A percentile compares a stretch with the other conserved stretches of the same genome.
Evolutionary conservation across 2,888 invertebrate species (phyloP).

Genomic region (Microctonus aethiopoides): DNA sequence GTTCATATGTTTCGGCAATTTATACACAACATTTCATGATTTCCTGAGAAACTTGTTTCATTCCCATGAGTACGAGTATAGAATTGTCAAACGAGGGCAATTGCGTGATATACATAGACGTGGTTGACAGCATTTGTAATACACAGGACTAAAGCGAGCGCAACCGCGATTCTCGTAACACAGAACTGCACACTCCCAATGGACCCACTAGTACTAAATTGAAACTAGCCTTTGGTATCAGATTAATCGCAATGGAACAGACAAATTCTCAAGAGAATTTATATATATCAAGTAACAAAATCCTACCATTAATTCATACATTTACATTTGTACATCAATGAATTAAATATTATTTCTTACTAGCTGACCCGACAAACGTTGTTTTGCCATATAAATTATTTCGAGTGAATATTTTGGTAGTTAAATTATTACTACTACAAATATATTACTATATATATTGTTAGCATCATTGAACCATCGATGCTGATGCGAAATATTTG

Average conservation of each 20-base stretch:
- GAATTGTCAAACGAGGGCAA: constrained; percentile 50
- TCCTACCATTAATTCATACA: constrained; percentile 12
- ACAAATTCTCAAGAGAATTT: constrained; percentile 45
- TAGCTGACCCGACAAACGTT: no score
- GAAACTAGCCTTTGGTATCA: constrained; percentile 62
- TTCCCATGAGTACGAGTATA: constrained; percentile 49
- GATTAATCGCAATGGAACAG: constrained; percentile 47
- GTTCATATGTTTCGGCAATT: not conserved
- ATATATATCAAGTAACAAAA: constrained; percentile 37
- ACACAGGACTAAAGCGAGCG: constrained; percentile 31
- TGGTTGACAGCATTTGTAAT: constrained; percentile 45
- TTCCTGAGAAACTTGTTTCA: constrained; percentile 51
- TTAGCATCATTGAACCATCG: no score
- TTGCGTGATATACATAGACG: constrained; percentile 45
- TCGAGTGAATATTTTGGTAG: no score
- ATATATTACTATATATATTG: no score
- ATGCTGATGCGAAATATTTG: no score
- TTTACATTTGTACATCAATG: not conserved
- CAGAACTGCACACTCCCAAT: constrained; percentile 36
- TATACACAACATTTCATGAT: constrained; percentile 43
- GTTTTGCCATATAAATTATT: no score
- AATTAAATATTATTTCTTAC: not conserved
- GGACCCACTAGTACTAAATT: constrained; percentile 56
- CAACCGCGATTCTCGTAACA: constrained; percentile 43
- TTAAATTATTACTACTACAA: no score